These are phyloP conservation scores for Drosophila atroscutellata DNA, from an alignment of 2,888 invertebrate genomes.

Conservation along the genomic window DNA sequence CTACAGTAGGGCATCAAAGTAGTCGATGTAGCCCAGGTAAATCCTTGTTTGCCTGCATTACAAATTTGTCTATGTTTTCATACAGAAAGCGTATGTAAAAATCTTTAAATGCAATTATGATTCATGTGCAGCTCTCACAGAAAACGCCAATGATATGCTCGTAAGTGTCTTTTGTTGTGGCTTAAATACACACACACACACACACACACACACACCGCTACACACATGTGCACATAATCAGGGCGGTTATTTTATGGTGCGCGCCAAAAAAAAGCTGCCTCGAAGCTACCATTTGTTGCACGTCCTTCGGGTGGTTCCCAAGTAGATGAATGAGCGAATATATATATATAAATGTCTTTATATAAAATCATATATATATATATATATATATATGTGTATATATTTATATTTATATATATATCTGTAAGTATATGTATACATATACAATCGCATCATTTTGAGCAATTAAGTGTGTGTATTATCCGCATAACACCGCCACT, in stretches of 20 bases:
- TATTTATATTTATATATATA: conserved; percentile 13
- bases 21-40: background rate
- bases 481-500: conserved; percentile 71
- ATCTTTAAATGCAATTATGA: conserved; percentile 76
- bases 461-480: conserved; percentile 83
- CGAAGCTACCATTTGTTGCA: conserved; percentile 71
- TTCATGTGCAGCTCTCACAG: conserved; percentile 48
- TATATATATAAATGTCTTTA: background rate
- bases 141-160: conserved; percentile 75
- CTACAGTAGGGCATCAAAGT: conserved; percentile 9
- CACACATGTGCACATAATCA: conserved; percentile 5
- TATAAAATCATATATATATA: background rate
- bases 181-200: conserved; percentile 58
- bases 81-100: conserved; percentile 42
- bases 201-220: conserved; percentile 7
- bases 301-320: conserved; percentile 58
- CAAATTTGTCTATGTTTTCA: conserved; percentile 22
- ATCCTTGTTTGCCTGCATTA: background rate
- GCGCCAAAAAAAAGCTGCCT: conserved; percentile 58
- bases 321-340: conserved; percentile 28
- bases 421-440: conserved; percentile 18
- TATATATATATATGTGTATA: background rate
- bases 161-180: conserved; percentile 75
- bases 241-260: conserved; percentile 42
- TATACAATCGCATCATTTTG: conserved; percentile 77